Conservation (phyloP, 2,888 invertebrate genomes). For the Microplitis manilae region DNA sequence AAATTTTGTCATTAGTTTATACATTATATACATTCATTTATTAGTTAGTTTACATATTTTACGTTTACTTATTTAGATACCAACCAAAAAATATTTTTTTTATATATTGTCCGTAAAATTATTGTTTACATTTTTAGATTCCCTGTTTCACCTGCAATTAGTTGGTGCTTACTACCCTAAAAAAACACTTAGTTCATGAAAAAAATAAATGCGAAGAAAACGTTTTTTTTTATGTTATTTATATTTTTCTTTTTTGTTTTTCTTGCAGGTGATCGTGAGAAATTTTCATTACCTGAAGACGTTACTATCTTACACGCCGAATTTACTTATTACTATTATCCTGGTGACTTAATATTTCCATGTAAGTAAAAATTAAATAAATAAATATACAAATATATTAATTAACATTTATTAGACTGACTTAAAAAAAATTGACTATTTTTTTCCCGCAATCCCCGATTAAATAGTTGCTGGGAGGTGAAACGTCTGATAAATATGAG, state of each 20-base stretch:
- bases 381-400: conserved; percentile 32
- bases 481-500: too few relatives aligned
- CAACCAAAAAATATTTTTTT: neutral
- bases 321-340: conserved; percentile 96
- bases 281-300: conserved; percentile 89
- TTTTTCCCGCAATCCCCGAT: too few relatives aligned
- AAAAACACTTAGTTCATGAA: conserved; percentile 16
- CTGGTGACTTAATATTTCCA: conserved; percentile 90
- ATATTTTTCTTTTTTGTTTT: conserved; percentile 33
- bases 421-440: too few relatives aligned
- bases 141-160: neutral
- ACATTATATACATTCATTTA: neutral
- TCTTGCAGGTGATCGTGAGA: conserved; percentile 80
- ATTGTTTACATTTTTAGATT: neutral
- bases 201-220: neutral
- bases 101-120: neutral
- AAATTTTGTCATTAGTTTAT: neutral
- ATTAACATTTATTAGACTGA: conserved; percentile 17
- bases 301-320: conserved; percentile 95
- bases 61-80: neutral
- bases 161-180: neutral
- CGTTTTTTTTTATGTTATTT: neutral
- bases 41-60: conserved; percentile 1
- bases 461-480: too few relatives aligned
- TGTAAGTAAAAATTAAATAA: conserved; percentile 74